Evolutionary conservation across 2,113 vertebrate species (phyloP).

Genomic region (human (Homo sapiens)): GRCh38 chr7:4777501-4778000

Average conservation of each 20-base stretch:
- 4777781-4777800: rapidly evolving
- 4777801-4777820: neutral
- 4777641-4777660: too few species aligned
- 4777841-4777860: neutral
- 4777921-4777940: too few species aligned
- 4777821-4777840: neutral
- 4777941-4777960: neutral
- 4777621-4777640: too few species aligned
- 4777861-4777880: neutral
- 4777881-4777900: neutral
- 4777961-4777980: neutral
- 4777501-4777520: too few species aligned
- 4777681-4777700: rapidly evolving
- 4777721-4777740: neutral
- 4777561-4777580: too few species aligned
- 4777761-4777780: neutral
- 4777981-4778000: neutral
- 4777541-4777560: too few species aligned
- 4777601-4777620: too few species aligned
- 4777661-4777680: too few species aligned
- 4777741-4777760: rapidly evolving
- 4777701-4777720: too few species aligned
- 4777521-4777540: too few species aligned
- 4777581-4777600: too few species aligned
- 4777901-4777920: too few species aligned